phyloP scores from a whole-genome alignment of 2,797 vertebrate species.

The Micrastur ruficollis region DNA sequence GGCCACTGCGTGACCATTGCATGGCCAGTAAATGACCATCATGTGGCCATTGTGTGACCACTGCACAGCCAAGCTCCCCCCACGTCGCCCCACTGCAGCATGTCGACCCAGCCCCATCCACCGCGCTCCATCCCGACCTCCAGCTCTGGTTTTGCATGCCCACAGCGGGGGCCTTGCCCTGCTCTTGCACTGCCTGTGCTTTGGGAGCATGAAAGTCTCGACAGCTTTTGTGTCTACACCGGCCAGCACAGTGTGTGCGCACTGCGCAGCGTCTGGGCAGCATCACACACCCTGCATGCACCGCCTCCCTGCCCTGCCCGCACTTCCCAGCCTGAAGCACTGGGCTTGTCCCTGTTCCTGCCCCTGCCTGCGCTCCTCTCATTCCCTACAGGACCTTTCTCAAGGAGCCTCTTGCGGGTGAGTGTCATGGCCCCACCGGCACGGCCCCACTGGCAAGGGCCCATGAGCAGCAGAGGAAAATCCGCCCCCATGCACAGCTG shows the following conservation, averaged over 20 bases:
- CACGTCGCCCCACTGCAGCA: neutral
- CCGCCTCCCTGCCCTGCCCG: neutral
- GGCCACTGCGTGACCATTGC: rapidly evolving
- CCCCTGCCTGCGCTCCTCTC: neutral
- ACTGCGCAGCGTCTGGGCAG: neutral
- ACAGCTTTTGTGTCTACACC: neutral
- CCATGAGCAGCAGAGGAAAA: neutral
- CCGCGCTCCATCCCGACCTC: rapidly evolving
- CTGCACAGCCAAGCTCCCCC: neutral
- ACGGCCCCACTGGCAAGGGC: neutral
- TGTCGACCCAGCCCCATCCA: neutral
- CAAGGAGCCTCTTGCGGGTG: neutral
- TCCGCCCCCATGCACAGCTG: rapidly evolving
- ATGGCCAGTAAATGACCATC: rapidly evolving
- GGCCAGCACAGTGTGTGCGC: rapidly evolving
- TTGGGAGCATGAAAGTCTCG: neutral
- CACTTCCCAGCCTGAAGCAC: neutral
- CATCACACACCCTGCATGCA: neutral
- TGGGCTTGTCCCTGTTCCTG: neutral
- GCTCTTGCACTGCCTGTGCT: neutral
- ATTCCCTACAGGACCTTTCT: rapidly evolving
- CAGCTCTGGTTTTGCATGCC: neutral
- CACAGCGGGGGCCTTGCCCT: neutral
- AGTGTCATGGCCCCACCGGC: neutral
- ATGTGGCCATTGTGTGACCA: rapidly evolving